Base-by-base conservation (phyloP, 2,888 invertebrate species). In the Liposcelis brunnea region DNA sequence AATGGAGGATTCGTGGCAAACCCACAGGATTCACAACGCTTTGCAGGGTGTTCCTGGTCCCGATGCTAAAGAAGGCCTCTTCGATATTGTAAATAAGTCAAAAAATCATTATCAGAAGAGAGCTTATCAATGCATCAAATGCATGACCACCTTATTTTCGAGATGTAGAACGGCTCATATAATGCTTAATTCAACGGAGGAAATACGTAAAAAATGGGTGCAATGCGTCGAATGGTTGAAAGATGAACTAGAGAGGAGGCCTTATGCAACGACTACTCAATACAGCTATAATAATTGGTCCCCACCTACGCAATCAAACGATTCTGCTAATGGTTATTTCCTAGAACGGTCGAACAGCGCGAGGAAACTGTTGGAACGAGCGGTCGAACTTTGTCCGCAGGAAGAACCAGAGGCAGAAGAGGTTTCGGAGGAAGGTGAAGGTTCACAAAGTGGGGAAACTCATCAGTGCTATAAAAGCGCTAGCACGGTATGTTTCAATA, bases 81-180 rank as follows among this genome's bases (percentile, higher is more conserved):
- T 95, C 55, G 94, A 95, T 60, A 94, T 87, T 47, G 90, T 94
- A 58, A 77, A 82, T 55, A 77, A 87, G 49, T 84, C 89, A 48
- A 93, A 91, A 65, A 85, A 81, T 51, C 90, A 93, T 66, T 91
- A 93, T 66, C 93, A 94, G 65, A 94, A 94, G 67, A 74, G 94
- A 52, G 90, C 93, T 51, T 95, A 95, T 69, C 90, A 93, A 64
- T 94, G 93, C 67, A 87, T 95, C 51, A 95, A 95, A 68, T 85
- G 90, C 61, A 74, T 95, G 69, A 93, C 93, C 51, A 77, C 81
- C 54, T 71, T 94, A 51, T 90, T 94, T 70, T 76, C 79, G 55
- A 80, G 84, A 63, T 87, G 89, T 62, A 75, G 77, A 46, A 71
- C 77, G 49, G 89, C 89, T 18, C 74, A 80, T 56, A 74, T 79